These are phyloP conservation scores for Hirtodrosophila trivittata DNA, from an alignment of 2,888 invertebrate genomes.

Conservation along the genomic window DNA sequence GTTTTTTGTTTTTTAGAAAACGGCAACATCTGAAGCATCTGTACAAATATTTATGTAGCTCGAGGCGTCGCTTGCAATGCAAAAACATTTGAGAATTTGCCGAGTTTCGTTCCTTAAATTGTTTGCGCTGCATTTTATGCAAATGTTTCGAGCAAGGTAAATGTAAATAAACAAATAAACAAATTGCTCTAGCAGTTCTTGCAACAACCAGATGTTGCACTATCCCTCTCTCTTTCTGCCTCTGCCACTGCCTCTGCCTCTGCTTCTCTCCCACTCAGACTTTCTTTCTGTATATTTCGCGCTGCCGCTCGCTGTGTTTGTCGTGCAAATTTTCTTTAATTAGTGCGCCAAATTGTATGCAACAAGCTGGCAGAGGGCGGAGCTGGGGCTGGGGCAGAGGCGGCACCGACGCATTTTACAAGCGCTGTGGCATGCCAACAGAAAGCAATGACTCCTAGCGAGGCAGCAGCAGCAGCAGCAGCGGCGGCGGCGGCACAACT, in stretches of 20 bases:
- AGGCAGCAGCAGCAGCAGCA: background rate
- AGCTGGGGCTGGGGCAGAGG: background rate
- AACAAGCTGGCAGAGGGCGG: constrained; percentile 34
- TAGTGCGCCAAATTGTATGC: constrained; percentile 65
- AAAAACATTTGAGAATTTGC: constrained; percentile 17
- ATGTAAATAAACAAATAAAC: constrained; percentile 41
- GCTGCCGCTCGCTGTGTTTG: constrained; percentile 35
- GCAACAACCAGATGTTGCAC: constrained; percentile 7
- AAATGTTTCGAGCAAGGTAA: constrained; percentile 48
- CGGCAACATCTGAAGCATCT: constrained; percentile 4
- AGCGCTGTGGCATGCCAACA: constrained; percentile 17
- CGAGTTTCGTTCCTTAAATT: constrained; percentile 30
- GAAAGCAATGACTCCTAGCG: background rate
- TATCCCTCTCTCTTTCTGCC: background rate
- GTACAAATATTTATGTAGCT: constrained; percentile 13
- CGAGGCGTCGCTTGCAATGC: background rate
- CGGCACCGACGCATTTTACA: constrained; percentile 20
- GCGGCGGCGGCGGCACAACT: background rate
- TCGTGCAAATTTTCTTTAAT: constrained; percentile 66
- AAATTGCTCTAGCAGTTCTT: constrained; percentile 29
- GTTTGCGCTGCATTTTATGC: constrained; percentile 56
- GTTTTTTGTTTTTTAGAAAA: background rate
- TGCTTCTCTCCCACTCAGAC: background rate
- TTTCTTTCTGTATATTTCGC: background rate
- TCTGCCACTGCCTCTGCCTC: background rate